Evolutionary conservation across 2,113 vertebrate genomes (phyloP), one percentile per base, ranked within the genome.

Genomic region (Myotis lucifugus): DNA sequence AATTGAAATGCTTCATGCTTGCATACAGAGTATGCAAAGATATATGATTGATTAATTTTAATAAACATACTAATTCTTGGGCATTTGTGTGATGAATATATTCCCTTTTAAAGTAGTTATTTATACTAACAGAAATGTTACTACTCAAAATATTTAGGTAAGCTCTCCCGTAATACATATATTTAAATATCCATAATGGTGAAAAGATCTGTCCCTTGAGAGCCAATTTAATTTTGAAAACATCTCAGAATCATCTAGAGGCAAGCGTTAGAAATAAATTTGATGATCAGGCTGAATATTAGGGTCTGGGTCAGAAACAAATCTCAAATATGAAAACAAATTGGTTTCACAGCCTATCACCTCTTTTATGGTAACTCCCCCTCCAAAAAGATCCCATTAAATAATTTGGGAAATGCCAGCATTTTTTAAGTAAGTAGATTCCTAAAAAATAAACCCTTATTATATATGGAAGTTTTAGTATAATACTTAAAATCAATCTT

Each of bases 91-190:
- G 46, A 52, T 81, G 59, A 70, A 1, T 37, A 2, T 23, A 69
- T 85, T 93, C 95, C 32, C 8, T 32, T 91, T 84, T 73, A 23
- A 85, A 66, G 8, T 67, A 54, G 25, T 61, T 61, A 27, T 69
- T 83, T 83, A 94, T 92, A 85, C 46, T 87, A 86, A 83, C 11
- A 59, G 61, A 84, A 23, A 85, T 82, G 29, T 70, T 87, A 92
- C 70, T 88, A 85, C 46, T 95, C 76, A 93, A 92, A 95, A 95
- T 95, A 93, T 88, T 90, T 93, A 40, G 76, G 12, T 82, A 94
- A 94, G 3, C 54, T 76, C 42, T 92, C 13, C 46, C 50, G 82
- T 21, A 85, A 23, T 27, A 74, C 40, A 88, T 54, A 2, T 59
- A 82, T 87, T 95, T 90, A 95, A 93, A 91, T 72, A 82, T 82